Conservation (phyloP, 2,797 vertebrate genomes). For the Discoglossus pictus region DNA sequence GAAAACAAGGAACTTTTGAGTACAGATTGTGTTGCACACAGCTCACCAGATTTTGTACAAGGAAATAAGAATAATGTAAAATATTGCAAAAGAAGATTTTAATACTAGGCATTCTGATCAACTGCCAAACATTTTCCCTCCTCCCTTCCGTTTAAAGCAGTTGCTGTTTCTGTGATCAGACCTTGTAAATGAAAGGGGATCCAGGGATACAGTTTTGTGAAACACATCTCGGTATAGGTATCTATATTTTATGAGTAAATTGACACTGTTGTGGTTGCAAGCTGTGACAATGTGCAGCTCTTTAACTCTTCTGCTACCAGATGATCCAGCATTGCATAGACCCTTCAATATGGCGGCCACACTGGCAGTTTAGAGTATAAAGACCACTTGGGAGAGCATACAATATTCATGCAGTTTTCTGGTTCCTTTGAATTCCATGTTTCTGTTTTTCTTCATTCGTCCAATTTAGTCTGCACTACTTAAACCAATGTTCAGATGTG, state of each 20-base stretch:
- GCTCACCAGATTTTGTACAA: slow-evolving; percentile 71
- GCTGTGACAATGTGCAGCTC: not conserved
- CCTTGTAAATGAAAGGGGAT: slow-evolving; percentile 59
- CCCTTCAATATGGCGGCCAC: not conserved
- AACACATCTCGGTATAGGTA: slow-evolving; percentile 13
- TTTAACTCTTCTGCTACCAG: not conserved
- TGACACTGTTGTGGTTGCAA: slow-evolving; percentile 58
- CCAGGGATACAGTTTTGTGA: slow-evolving; percentile 61
- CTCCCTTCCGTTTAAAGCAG: slow-evolving; percentile 54
- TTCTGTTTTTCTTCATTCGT: slow-evolving; percentile 46
- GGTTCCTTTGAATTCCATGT: slow-evolving; percentile 47
- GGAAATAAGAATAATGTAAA: slow-evolving; percentile 64
- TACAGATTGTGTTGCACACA: slow-evolving; percentile 69
- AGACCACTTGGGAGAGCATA: slow-evolving; percentile 57
- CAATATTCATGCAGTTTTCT: slow-evolving; percentile 57
- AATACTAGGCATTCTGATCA: slow-evolving; percentile 68
- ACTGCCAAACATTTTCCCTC: slow-evolving; percentile 67
- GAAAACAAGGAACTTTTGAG: slow-evolving; percentile 64
- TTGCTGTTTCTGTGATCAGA: slow-evolving; percentile 68
- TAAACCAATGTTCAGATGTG: slow-evolving; percentile 63
- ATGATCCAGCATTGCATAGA: not conserved
- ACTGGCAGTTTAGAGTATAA: slow-evolving; percentile 13
- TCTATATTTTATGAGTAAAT: slow-evolving; percentile 60
- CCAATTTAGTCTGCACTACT: slow-evolving; percentile 59
- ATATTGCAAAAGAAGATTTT: slow-evolving; percentile 68